Conservation (phyloP, 2,113 vertebrate genomes). For the Lepisosteus oculatus region DNA sequence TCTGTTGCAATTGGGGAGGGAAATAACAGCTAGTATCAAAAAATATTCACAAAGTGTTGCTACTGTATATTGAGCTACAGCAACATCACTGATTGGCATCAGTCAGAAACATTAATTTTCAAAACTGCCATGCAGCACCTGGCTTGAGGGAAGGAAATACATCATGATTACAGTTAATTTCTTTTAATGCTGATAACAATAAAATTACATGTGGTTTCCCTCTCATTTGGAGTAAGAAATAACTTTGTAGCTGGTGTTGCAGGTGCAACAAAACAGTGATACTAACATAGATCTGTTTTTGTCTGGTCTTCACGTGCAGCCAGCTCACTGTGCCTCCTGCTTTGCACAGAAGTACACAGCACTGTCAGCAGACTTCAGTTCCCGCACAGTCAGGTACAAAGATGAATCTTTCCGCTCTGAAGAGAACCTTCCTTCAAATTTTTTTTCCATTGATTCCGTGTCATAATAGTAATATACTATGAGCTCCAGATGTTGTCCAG, state of each 20-base stretch:
- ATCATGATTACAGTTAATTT: not conserved
- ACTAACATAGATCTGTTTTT: not conserved
- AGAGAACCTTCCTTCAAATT: constrained; percentile 19
- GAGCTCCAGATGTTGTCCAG: constrained; percentile 9
- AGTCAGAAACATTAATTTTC: too few relatives aligned
- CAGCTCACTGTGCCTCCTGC: constrained; percentile 30
- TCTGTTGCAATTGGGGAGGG: too few relatives aligned
- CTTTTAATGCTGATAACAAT: too few relatives aligned
- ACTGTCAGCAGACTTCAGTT: constrained; percentile 24
- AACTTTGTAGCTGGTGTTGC: constrained; percentile 21
- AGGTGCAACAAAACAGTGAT: not conserved
- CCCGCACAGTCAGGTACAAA: not conserved
- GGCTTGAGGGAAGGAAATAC: not conserved
- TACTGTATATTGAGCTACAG: too few relatives aligned
- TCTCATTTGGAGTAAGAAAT: not conserved
- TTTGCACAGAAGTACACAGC: constrained; percentile 37
- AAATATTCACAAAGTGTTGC: too few relatives aligned
- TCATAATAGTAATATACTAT: constrained; percentile 21
- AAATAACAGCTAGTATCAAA: too few relatives aligned
- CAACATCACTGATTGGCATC: too few relatives aligned
- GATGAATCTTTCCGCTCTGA: constrained; percentile 2
- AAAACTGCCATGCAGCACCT: too few relatives aligned
- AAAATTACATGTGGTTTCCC: too few relatives aligned
- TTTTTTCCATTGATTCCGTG: not conserved
- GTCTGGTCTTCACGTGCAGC: too few relatives aligned